Conservation (phyloP, 2,888 invertebrate species). For the Helicoverpa assulta region DNA sequence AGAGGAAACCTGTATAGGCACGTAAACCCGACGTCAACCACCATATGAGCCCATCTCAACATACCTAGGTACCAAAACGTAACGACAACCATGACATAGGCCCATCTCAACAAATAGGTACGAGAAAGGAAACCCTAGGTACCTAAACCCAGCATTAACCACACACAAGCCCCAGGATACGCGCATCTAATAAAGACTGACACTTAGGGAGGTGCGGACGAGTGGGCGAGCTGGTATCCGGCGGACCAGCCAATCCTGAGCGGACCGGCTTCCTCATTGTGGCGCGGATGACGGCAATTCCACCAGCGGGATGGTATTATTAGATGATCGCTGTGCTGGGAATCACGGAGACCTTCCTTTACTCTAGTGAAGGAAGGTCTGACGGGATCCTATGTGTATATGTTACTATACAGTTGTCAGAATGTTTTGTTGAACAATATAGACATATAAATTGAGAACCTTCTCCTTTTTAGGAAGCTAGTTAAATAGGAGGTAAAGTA, state of each 20-base stretch:
- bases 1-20: too few relatives aligned
- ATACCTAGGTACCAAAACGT: too few relatives aligned
- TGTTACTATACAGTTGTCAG: neutral
- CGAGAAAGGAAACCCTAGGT: neutral
- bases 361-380: neutral
- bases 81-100: too few relatives aligned
- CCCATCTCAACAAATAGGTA: too few relatives aligned
- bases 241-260: conserved; percentile 77
- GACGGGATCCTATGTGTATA: neutral
- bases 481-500: too few relatives aligned
- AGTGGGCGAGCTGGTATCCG: conserved; percentile 64
- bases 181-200: conserved; percentile 64
- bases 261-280: conserved; percentile 84
- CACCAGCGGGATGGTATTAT: conserved; percentile 52
- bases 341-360: conserved; percentile 12
- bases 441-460: too few relatives aligned
- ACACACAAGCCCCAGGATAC: conserved; percentile 20
- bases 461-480: too few relatives aligned
- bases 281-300: conserved; percentile 79
- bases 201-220: conserved; percentile 65
- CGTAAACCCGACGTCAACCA: too few relatives aligned
- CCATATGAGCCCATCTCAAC: too few relatives aligned
- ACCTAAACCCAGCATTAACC: conserved; percentile 7
- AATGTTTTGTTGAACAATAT: neutral
- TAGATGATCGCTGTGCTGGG: conserved; percentile 34